Base-by-base conservation (phyloP, 1,140 invertebrate species). In the Halyomorpha halys region DNA sequence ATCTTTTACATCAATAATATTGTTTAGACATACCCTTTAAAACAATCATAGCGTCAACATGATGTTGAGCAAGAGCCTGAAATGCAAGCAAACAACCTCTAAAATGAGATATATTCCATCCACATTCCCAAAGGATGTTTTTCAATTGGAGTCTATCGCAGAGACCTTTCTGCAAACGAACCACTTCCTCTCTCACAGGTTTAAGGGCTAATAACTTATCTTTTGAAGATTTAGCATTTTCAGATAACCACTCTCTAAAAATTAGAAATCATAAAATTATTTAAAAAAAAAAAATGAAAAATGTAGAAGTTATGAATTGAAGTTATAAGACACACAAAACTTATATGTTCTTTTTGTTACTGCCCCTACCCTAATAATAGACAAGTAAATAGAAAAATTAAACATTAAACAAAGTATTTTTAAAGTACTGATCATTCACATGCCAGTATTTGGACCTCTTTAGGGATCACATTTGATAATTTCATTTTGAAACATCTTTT, bases 91-190 rank as follows among this genome's bases (percentile, higher is more conserved):
- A 76, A 70, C 88, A 89, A 18, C 91, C 91, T 67, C 89, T 78
- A 70, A 91, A 90, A 72, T 93, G 90, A 66, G 85, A 84, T 23
- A 86, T 84, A 71, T 92, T 91, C 89, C 91, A 94, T 15, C 89
- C 90, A 73, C 86, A 90, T 66, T 93, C 88, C 81, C 86, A 89
- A 30, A 79, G 73, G 0, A 89, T 78, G 65, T 82, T 77, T 39
- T 76, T 78, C 1, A 90, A 67, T 47, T 79, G 75, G 45, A 86
- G 74, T 25, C 78, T 71, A 6, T 76, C 59, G 13, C 79, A 77
- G 25, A 91, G 72, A 45, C 75, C 69, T 45, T 78, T 73, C 68
- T 81, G 77, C 9, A 90, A 72, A 69, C 81, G 80, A 63, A 77
- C 71, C 1, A 87, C 82, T 73, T 90, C 86, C 53, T 84, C 80